Conservation (phyloP, 2,113 vertebrate species). For the Nesoenas mayeri region DNA sequence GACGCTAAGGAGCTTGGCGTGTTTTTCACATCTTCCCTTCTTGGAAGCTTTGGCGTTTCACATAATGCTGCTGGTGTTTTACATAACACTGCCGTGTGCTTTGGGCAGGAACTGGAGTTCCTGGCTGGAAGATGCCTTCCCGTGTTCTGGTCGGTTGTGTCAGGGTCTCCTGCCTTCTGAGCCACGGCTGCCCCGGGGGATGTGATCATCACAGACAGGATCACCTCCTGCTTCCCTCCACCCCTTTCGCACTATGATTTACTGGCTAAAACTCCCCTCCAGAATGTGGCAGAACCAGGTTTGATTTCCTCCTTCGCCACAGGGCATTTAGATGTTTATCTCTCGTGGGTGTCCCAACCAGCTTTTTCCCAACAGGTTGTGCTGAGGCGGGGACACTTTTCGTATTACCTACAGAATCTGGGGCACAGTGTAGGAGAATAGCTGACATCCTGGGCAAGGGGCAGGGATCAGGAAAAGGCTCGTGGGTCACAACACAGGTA, state of each 20-base stretch:
- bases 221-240: not conserved
- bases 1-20: not conserved
- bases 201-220: fast-evolving
- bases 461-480: not conserved
- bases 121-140: not conserved
- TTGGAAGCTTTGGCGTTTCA: not conserved
- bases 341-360: not conserved
- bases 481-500: not conserved
- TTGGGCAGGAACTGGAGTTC: not conserved
- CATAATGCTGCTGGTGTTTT: not conserved
- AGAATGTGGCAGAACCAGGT: constrained; percentile 29
- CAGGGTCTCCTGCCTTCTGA: not conserved
- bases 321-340: constrained; percentile 28
- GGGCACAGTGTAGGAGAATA: not conserved
- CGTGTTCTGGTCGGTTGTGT: not conserved
- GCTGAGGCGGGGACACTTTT: not conserved
- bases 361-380: not conserved
- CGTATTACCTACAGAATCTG: not conserved
- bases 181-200: not conserved
- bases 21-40: not conserved
- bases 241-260: not conserved
- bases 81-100: fast-evolving
- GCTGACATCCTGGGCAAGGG: not conserved
- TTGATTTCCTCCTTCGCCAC: not conserved
- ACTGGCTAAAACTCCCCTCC: not conserved